Conservation (phyloP, 2,888 invertebrate genomes). For the Volucella bombylans region DNA sequence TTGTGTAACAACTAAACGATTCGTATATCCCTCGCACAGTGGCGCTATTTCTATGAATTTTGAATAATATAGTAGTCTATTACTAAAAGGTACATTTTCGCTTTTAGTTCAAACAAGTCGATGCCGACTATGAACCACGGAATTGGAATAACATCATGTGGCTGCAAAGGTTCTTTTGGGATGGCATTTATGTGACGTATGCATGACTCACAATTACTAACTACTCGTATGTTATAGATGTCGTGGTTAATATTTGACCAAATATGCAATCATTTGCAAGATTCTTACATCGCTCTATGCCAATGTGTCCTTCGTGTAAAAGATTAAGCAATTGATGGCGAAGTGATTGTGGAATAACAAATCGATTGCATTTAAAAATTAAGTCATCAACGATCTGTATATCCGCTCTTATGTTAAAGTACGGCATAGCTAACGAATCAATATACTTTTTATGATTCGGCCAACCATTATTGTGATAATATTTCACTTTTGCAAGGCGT, state of each 20-base stretch:
- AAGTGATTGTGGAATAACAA: no score
- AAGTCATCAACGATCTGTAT: no score
- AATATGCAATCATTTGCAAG: no score
- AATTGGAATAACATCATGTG: conserved; percentile 13
- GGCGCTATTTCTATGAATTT: no score
- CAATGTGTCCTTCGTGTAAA: no score
- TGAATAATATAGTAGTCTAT: conserved; percentile 54
- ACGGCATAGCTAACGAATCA: conserved; percentile 25
- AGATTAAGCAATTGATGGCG: no score
- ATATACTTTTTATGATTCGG: conserved; percentile 2
- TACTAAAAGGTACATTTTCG: conserved; percentile 29
- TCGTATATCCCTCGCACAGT: no score
- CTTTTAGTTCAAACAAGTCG: conserved; percentile 38
- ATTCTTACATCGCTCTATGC: no score
- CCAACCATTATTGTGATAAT: conserved; percentile 14
- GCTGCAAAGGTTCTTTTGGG: conserved; percentile 11
- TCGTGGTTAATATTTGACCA: no score
- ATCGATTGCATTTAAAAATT: no score
- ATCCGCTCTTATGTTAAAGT: conserved; percentile 26
- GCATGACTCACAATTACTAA: conserved; percentile 18
- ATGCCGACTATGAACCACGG: conserved; percentile 25
- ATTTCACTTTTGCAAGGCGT: no score
- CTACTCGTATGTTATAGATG: conserved; percentile 22
- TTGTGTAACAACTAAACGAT: conserved; percentile 23
- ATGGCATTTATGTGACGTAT: conserved; percentile 27